Percentiles rank a stretch among this genome's conserved stretches.
phyloP scores from a whole-genome alignment of 2,888 invertebrate species.

The Nipponacmea schrenckii region DNA sequence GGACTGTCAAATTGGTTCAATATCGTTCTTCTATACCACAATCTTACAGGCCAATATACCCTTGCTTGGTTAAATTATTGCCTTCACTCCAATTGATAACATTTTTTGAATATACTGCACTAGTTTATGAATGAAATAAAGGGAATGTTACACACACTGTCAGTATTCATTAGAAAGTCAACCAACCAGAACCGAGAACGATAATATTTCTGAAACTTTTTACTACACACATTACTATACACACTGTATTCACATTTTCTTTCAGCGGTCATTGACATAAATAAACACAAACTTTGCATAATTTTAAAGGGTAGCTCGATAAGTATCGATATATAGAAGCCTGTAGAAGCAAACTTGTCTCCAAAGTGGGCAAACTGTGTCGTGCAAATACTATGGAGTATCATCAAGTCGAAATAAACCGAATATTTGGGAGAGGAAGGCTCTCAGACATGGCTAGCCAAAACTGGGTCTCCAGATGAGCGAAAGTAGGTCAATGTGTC shows the following conservation, averaged over 20 bases:
- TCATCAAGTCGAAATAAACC: background rate
- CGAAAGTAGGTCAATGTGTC: conserved; percentile 7
- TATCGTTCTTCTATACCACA: no score
- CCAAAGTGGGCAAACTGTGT: background rate
- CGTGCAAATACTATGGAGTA: no score
- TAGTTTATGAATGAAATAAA: background rate
- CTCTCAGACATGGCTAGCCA: conserved; percentile 1
- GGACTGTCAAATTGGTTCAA: no score
- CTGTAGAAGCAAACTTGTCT: background rate
- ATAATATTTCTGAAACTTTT: no score
- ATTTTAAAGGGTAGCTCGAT: background rate
- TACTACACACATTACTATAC: no score
- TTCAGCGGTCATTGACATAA: conserved; percentile 4
- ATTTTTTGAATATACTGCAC: background rate
- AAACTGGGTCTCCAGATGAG: conserved; percentile 7
- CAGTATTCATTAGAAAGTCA: background rate
- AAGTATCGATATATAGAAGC: no score
- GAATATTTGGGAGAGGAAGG: background rate
- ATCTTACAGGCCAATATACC: no score
- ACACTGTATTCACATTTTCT: background rate
- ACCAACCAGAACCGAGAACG: background rate
- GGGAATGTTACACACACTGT: background rate
- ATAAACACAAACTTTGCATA: background rate
- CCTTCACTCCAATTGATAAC: background rate
- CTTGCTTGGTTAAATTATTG: no score